Evolutionary conservation across 2,888 invertebrate genomes (phyloP).

Genomic region (Parasteatoda lunata): DNA sequence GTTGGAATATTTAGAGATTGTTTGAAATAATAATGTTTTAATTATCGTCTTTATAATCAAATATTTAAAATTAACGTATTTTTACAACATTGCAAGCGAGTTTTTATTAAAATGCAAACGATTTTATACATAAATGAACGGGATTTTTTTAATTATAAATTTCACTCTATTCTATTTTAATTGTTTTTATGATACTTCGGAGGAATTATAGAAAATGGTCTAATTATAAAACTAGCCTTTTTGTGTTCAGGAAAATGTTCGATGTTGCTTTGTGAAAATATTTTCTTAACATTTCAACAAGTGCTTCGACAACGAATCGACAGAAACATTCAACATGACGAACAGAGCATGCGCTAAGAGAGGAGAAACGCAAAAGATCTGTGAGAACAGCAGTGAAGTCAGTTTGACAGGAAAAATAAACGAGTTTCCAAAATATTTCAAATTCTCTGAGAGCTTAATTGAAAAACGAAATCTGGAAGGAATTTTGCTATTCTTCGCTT

Average conservation of each 20-base stretch:
- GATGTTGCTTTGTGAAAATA: neutral
- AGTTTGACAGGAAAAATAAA: neutral
- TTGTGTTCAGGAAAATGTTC: neutral
- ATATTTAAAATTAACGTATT: no score
- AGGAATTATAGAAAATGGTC: no score
- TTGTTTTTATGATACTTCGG: no score
- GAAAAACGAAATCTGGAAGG: constrained; percentile 63
- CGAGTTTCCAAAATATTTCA: neutral
- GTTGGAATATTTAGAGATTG: no score
- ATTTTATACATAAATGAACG: no score
- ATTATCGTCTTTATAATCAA: no score
- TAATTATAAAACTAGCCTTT: no score
- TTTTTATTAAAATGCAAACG: no score
- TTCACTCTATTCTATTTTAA: no score
- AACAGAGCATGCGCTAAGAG: constrained; percentile 27
- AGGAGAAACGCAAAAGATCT: neutral
- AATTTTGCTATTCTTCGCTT: constrained; percentile 31
- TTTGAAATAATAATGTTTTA: no score
- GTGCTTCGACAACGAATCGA: neutral
- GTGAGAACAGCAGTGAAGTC: neutral
- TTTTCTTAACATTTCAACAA: neutral
- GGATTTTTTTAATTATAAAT: no score
- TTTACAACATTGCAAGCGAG: no score
- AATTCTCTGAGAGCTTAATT: constrained; percentile 1
- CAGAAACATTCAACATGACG: constrained; percentile 29